Evolutionary conservation across 1,140 invertebrate genomes (phyloP).

Genomic region (Bursaphelenchus mucronatus): DNA sequence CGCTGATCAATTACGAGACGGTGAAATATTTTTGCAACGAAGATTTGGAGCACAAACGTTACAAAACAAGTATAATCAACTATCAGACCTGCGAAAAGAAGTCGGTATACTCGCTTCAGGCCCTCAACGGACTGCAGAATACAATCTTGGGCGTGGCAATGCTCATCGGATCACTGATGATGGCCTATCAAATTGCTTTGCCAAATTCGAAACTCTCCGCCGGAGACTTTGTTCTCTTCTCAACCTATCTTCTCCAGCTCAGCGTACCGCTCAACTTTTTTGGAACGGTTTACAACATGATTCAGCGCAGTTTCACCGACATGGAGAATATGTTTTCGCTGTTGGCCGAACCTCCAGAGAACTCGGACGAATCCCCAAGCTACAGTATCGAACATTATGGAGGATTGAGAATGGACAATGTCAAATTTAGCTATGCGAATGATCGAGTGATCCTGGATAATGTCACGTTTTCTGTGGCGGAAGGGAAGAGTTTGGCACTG

Average conservation of each 20-base stretch:
- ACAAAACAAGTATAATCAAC: slow-evolving; percentile 71
- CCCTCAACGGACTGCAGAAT: slow-evolving; percentile 51
- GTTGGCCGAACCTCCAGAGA: slow-evolving; percentile 69
- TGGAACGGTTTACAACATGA: slow-evolving; percentile 92
- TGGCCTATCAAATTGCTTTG: slow-evolving; percentile 73
- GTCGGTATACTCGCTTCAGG: slow-evolving; percentile 71
- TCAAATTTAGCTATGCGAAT: slow-evolving; percentile 79
- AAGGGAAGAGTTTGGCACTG: slow-evolving; percentile 80
- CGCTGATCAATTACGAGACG: slow-evolving; percentile 93
- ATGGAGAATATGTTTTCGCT: slow-evolving; percentile 99
- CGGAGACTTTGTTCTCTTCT: slow-evolving; percentile 86
- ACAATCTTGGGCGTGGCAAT: slow-evolving; percentile 73
- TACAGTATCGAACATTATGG: slow-evolving; percentile 71
- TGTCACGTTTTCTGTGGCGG: slow-evolving; percentile 76
- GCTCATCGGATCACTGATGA: slow-evolving; percentile 78
- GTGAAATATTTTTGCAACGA: slow-evolving; percentile 95
- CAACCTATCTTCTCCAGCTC: slow-evolving; percentile 88
- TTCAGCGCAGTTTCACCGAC: slow-evolving; percentile 93
- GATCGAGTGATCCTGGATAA: slow-evolving; percentile 77
- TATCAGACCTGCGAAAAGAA: slow-evolving; percentile 78
- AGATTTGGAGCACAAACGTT: slow-evolving; percentile 78
- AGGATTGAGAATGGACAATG: slow-evolving; percentile 73
- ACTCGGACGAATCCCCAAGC: background rate
- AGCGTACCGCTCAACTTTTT: slow-evolving; percentile 94
- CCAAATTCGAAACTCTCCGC: slow-evolving; percentile 69